phyloP scores from a whole-genome alignment of 1,140 invertebrate species.

The Drusus annulatus region DNA sequence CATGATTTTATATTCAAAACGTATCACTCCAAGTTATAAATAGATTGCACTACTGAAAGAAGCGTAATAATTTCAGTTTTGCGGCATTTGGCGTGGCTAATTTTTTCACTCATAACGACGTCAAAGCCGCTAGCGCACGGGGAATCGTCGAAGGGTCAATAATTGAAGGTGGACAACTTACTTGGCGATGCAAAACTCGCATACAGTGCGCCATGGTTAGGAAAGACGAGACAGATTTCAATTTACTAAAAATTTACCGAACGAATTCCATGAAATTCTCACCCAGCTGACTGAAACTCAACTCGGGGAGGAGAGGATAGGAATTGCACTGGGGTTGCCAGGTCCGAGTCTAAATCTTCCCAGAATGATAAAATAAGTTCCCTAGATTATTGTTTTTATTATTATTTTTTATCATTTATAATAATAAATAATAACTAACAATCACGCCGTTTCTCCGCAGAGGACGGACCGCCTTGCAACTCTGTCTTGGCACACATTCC shows the following conservation, averaged over 20 bases:
- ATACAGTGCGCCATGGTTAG: constrained; percentile 81
- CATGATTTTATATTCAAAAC: neutral
- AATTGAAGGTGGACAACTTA: constrained; percentile 63
- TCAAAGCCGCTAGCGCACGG: neutral
- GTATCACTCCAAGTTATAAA: constrained; percentile 56
- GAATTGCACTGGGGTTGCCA: too few relatives aligned
- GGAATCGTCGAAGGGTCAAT: constrained; percentile 44
- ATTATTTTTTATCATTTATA: too few relatives aligned
- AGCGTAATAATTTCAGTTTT: constrained; percentile 25
- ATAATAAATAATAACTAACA: too few relatives aligned
- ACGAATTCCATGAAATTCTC: constrained; percentile 29
- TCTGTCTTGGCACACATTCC: too few relatives aligned
- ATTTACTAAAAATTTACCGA: constrained; percentile 30
- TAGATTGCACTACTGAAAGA: constrained; percentile 50
- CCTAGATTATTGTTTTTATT: too few relatives aligned
- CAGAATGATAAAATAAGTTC: too few relatives aligned
- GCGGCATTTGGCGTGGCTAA: constrained; percentile 13
- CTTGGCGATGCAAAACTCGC: constrained; percentile 82
- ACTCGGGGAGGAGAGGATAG: neutral
- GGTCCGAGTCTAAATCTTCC: too few relatives aligned
- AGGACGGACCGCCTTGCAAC: too few relatives aligned
- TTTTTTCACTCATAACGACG: neutral
- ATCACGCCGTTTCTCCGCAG: too few relatives aligned
- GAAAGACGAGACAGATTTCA: constrained; percentile 32
- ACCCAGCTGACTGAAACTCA: constrained; percentile 21